These are phyloP conservation scores for Arctocebus calabarensis DNA, from an alignment of 2,797 vertebrate genomes.

Conservation along the genomic window DNA sequence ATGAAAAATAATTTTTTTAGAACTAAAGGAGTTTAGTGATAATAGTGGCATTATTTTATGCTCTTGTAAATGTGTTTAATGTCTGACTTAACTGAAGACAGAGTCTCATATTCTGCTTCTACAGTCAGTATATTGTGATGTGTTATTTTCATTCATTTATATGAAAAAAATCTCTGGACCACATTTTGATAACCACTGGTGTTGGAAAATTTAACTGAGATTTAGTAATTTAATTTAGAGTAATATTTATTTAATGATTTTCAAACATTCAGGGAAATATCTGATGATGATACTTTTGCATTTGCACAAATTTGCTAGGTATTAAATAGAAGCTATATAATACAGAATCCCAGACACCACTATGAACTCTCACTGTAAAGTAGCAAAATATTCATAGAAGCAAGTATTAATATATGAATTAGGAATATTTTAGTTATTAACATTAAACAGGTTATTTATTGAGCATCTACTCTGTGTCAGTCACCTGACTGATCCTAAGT, in stretches of 20 bases:
- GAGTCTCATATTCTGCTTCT: slow-evolving; percentile 2
- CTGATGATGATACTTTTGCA: slow-evolving; percentile 42
- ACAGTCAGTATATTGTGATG: background rate
- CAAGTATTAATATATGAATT: background rate
- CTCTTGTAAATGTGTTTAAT: slow-evolving; percentile 16
- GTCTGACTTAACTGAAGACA: slow-evolving; percentile 2
- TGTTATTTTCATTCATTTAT: slow-evolving; percentile 31
- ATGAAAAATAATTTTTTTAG: slow-evolving; percentile 34
- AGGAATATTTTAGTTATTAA: slow-evolving; percentile 39
- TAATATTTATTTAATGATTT: slow-evolving; percentile 55
- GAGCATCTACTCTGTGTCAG: background rate
- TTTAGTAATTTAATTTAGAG: slow-evolving; percentile 54
- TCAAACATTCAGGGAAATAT: slow-evolving; percentile 32
- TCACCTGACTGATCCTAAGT: background rate
- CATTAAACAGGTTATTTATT: slow-evolving; percentile 23
- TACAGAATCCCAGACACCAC: background rate
- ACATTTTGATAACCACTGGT: slow-evolving; percentile 34
- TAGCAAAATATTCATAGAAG: background rate
- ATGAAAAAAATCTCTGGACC: slow-evolving; percentile 47
- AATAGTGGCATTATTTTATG: slow-evolving; percentile 20
- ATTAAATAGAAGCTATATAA: slow-evolving; percentile 11
- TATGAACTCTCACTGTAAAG: slow-evolving; percentile 36
- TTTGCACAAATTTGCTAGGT: background rate
- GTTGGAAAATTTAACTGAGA: background rate
- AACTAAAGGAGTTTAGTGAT: slow-evolving; percentile 40